Percentiles rank a stretch among this genome's conserved stretches.
Evolutionary conservation across 64 coral and sea anemone genomes (phyloP).

Genomic region (Trachythela sp.): DNA sequence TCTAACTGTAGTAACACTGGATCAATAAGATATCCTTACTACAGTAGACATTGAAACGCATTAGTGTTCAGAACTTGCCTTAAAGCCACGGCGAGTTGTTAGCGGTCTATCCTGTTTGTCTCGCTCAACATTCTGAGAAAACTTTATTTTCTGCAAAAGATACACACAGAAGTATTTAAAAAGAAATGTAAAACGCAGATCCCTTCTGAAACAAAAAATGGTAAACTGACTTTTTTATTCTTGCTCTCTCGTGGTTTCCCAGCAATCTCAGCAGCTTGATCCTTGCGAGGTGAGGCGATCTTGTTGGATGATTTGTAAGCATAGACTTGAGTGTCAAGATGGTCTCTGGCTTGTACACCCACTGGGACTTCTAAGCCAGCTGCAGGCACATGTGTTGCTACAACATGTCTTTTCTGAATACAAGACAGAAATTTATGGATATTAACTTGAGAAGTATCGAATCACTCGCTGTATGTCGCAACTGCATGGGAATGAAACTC

Average conservation of each 20-base stretch:
- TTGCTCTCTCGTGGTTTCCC: background rate
- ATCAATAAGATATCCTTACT: too few species aligned
- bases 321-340: conserved; percentile 44
- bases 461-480: too few species aligned
- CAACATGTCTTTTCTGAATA: conserved; percentile 30
- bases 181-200: background rate
- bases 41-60: background rate
- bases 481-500: too few species aligned
- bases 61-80: background rate
- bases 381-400: conserved; percentile 38
- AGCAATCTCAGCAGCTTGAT: background rate
- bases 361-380: conserved; percentile 16
- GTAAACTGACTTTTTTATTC: background rate
- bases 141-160: background rate
- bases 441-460: background rate
- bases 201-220: background rate
- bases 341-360: background rate
- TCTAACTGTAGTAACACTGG: too few species aligned
- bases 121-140: background rate
- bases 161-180: background rate
- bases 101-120: background rate
- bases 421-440: background rate
- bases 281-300: background rate
- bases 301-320: conserved; percentile 18
- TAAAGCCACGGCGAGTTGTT: background rate